Conservation (phyloP, 64 coral and sea anemone species). For the Trachythela sp. region DNA sequence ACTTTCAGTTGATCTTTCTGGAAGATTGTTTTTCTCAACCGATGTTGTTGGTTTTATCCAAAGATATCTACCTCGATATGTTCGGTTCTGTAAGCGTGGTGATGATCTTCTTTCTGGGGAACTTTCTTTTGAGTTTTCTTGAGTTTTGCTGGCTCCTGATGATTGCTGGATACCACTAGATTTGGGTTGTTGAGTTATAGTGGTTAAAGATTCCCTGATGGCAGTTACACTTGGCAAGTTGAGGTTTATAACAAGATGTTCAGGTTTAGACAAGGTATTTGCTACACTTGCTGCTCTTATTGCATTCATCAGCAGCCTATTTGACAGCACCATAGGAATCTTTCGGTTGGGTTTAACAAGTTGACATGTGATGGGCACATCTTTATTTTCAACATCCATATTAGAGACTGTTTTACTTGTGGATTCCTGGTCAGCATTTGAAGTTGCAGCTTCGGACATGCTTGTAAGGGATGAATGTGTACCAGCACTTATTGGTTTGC, state of each 20-base stretch:
- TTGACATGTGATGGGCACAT: background rate
- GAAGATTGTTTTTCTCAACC: background rate
- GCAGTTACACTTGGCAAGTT: background rate
- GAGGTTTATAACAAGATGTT: background rate
- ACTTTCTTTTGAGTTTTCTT: background rate
- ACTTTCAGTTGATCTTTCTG: too few relatives aligned
- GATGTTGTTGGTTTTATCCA: background rate
- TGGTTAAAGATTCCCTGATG: background rate
- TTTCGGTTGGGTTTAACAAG: too few relatives aligned
- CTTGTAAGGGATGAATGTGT: too few relatives aligned
- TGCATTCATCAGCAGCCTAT: background rate
- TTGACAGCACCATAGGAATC: background rate
- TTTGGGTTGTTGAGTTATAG: background rate
- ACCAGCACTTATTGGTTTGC: too few relatives aligned
- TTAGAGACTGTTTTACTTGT: background rate
- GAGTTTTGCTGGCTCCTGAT: too few relatives aligned
- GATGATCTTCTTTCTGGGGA: background rate
- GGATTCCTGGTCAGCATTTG: background rate
- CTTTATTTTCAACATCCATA: background rate
- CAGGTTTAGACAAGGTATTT: background rate
- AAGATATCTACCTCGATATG: background rate
- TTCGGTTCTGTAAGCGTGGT: background rate
- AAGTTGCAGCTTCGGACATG: too few relatives aligned
- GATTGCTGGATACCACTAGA: too few relatives aligned
- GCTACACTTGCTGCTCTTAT: background rate